Evolutionary conservation across 2,797 vertebrate species (phyloP), one percentile per base, ranked within the genome.

Genomic region (Tarsius wallacei): DNA sequence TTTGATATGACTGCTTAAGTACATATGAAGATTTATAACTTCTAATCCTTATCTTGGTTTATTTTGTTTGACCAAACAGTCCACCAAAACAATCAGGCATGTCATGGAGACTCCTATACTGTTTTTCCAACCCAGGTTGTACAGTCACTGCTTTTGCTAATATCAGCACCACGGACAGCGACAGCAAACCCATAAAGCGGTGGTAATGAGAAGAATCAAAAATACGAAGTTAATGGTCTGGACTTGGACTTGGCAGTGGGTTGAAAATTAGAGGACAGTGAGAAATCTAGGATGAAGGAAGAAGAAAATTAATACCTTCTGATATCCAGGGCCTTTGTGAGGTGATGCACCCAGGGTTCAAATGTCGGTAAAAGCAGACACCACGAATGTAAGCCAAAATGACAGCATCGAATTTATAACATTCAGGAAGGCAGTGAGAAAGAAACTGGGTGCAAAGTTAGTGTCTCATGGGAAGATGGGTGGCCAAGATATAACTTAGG

Each of bases 141-240:
- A 2, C 12, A n/a, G 36, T 7, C 1, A 1, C 9, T 1, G 19
- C 9, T 2, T 33, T 36, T 26, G 78, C 36, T 70, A 33, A 51
- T 5, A 31, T 97, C 96, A 97, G 97, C 14, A 98, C 98, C 96
- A 87, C 0, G 93, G 97, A 94, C 95, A 97, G 95, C 57, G 6
- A 61, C 92, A 74, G 22, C 0, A 31, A 94, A 5, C 51, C 59
- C 7, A 7, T 3, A 61, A 15, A 11, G 21, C 11, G 24, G 2
- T 36, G 21, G 1, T 24, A 47, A 61, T 55, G 17, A 24, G 10
- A 80, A 76, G 55, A 78, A 28, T 55, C 74, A 22, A 88, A 97
- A 93, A 81, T 83, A 74, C 7, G 49, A 84, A 94, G 13, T 73
- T 70, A 85, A 85, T 36, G 6, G 10, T 84, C 33, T 87, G 55